Evolutionary conservation across 2,888 invertebrate genomes (phyloP), one percentile per base, ranked within the genome.

Genomic region (Stenodera caucasica): DNA sequence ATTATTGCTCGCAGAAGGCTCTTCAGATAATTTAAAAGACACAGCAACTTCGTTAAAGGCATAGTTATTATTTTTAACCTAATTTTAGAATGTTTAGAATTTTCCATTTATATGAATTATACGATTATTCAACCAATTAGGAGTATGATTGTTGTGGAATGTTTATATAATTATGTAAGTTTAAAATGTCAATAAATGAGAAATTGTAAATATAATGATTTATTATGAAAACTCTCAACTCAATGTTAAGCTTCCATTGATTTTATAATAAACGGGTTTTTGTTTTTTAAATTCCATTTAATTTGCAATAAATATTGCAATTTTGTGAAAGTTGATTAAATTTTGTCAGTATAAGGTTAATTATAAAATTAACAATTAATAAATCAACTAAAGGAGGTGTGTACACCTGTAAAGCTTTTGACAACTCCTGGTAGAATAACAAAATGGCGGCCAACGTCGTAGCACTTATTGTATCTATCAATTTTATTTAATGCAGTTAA

Each of bases 1-100:
- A 45, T 21, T 23, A 23, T 70, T 83, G 63, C 75, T 85, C 29
- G 75, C 80, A 12, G 84, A 85, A 75, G 84, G 83, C 0, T 70
- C 81, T 6, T 75, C 78, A 14, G 77, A 77, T 49, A 67, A 66
- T 53, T 62, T 78, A 40, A 66, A 70, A 33, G 83, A 84, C 72
- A 78, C 74, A 57, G 80, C 82, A 45, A 61, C 33, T 18, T 56
- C 53, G 11, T 26, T 64, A 23, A 52, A 29, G 11, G 21, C 37
- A 45, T 57, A 52, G 40, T 15, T 35, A 6, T 15, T 2, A n/a
- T n/a, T 26, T 26, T 26, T 2, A 26, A 26, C 5, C 26, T 26
- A 26, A 4, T 26, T 4, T 26, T 26, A 26, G 26, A 26, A 2
- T 26, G 5, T 4, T 26, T 26, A 26, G 26, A 26, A 26, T 4